Evolutionary conservation across 2,888 invertebrate species (phyloP), one percentile per base, ranked within the genome.

Genomic region (Ectemnius lituratus): DNA sequence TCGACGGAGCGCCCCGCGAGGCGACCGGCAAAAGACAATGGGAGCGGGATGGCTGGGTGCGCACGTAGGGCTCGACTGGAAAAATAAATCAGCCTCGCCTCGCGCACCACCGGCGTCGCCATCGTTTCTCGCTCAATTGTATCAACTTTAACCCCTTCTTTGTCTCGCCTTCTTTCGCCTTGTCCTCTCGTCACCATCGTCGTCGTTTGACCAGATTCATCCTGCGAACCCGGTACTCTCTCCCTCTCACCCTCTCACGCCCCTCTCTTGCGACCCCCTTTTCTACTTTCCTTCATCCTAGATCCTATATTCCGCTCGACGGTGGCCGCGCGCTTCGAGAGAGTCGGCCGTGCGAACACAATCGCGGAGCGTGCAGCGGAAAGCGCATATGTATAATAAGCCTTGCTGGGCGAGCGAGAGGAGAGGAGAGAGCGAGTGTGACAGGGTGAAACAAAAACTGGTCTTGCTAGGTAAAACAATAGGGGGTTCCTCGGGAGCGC

Each of bases 401-500:
- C 86, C 76, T 72, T 73, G 65, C 59, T 56, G 73, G 70, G 75
- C 2, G 8, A 37, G 37, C 37, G 37, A 6, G 37, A 37, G 37
- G 74, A 56, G 64, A 64, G 57, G 63, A 60, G 47, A 49, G 70
- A 65, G 61, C 61, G 63, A 56, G 37, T 45, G 75, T 64, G 77
- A 74, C 63, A 70, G 83, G 85, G 84, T 83, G 87, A 88, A 87
- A 87, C 85, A 89, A 89, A 89, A 90, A 90, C 89, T 90, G 87
- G 89, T 90, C 89, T 88, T 80, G 86, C 88, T 79, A 82, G 84
- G 85, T 89, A 90, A 90, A 88, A 89, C 89, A 90, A 90, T 88
- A 85, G 79, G 73, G 83, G 81, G 70, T 75, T 80, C 72, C 70
- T 79, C 76, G 59, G 64, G 28, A 20, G 62, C 65, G 77, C 66